phyloP scores from a whole-genome alignment of 2,113 vertebrate species.

The Ictalurus punctatus region DNA sequence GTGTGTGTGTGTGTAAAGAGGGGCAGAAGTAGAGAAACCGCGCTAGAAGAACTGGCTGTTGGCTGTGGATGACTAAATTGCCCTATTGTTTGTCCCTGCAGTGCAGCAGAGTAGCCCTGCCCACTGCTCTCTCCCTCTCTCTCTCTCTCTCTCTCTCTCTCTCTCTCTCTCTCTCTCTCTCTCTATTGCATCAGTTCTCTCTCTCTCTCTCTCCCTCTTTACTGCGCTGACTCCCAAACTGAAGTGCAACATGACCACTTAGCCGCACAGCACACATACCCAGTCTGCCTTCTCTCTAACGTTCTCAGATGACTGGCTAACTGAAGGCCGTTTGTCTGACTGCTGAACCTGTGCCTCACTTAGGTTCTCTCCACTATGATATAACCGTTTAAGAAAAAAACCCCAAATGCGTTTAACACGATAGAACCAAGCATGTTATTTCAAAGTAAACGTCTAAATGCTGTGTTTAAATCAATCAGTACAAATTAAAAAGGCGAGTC shows the following conservation, averaged over 20 bases:
- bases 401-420: not conserved
- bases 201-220: conserved; percentile 7
- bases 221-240: conserved; percentile 28
- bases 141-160: not conserved
- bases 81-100: conserved; percentile 74
- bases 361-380: not conserved
- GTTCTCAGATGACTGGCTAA: conserved; percentile 32
- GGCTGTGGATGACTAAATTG: conserved; percentile 70
- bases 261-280: conserved; percentile 1
- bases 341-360: not conserved
- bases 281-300: conserved; percentile 27
- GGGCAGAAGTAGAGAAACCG: not conserved
- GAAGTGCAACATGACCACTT: conserved; percentile 43
- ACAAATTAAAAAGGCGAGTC: not conserved
- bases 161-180: not conserved
- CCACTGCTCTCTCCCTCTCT: conserved; percentile 33
- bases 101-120: conserved; percentile 50
- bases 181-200: conserved; percentile 54
- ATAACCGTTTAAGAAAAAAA: not conserved
- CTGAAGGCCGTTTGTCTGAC: conserved; percentile 33
- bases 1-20: conserved; percentile 23
- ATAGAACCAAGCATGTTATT: too few species aligned
- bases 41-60: conserved; percentile 48
- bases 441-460: not conserved
- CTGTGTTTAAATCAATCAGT: not conserved